These are phyloP conservation scores for Megaustenia siamemsis DNA, from an alignment of 2,888 invertebrate species.

Conservation along the genomic window DNA sequence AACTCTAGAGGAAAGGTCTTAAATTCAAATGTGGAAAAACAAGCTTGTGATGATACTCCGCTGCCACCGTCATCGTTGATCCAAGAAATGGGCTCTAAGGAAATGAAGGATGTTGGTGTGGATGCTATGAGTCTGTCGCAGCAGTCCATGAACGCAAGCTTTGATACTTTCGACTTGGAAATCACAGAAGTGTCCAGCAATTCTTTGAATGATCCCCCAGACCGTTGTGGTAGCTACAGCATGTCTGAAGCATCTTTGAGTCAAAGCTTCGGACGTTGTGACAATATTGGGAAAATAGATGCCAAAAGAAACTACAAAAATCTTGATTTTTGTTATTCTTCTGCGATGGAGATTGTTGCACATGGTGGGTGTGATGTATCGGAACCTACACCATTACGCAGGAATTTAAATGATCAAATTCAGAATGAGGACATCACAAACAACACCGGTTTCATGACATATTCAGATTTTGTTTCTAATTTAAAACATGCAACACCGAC, in stretches of 20 bases:
- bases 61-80: not conserved
- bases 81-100: slow-evolving; percentile 1
- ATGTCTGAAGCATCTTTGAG: slow-evolving; percentile 8
- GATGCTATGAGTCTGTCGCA: slow-evolving; percentile 42
- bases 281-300: not conserved
- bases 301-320: not conserved
- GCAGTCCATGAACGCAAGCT: slow-evolving; percentile 38
- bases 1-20: not conserved
- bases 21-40: not conserved
- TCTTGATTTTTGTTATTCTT: not conserved
- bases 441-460: not conserved
- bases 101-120: slow-evolving; percentile 41
- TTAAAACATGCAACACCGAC: not conserved
- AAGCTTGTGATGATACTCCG: not conserved
- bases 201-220: not conserved
- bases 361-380: slow-evolving; percentile 17
- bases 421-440: not conserved
- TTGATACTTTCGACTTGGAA: slow-evolving; percentile 41
- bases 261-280: not conserved
- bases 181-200: not conserved
- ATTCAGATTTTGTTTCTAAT: slow-evolving; percentile 43
- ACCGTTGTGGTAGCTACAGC: not conserved
- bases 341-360: slow-evolving; percentile 19
- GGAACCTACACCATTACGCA: not conserved
- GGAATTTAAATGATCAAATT: not conserved